phyloP scores from a whole-genome alignment of 2,113 vertebrate genomes.

The Tetrax tetrax region DNA sequence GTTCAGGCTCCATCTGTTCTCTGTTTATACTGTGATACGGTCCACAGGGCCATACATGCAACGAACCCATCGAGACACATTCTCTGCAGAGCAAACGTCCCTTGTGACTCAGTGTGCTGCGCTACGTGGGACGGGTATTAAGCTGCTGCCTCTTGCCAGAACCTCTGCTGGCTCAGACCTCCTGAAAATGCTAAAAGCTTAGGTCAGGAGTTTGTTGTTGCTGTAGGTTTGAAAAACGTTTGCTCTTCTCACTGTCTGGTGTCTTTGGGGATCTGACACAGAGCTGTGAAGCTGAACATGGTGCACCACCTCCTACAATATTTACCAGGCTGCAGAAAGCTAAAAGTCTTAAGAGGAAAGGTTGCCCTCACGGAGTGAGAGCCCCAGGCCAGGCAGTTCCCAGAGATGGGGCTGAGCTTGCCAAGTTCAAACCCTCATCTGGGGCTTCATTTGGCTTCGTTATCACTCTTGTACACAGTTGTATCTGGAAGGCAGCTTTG shows the following conservation, averaged over 20 bases:
- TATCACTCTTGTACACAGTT: rapidly evolving
- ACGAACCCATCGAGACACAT: rapidly evolving
- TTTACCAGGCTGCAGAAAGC: not conserved
- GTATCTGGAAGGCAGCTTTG: not conserved
- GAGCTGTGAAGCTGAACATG: not conserved
- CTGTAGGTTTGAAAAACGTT: not conserved
- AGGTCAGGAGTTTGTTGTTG: not conserved
- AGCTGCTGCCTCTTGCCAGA: not conserved
- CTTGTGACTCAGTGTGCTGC: rapidly evolving
- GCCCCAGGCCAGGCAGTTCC: not conserved
- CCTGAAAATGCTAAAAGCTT: not conserved
- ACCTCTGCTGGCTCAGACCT: not conserved
- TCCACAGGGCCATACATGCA: rapidly evolving
- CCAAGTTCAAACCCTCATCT: not conserved
- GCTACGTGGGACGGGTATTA: rapidly evolving
- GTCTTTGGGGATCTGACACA: not conserved
- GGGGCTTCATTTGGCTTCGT: not conserved
- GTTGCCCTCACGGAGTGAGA: not conserved
- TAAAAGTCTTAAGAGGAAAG: not conserved
- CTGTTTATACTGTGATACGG: not conserved
- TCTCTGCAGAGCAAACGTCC: not conserved
- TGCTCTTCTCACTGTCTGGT: not conserved
- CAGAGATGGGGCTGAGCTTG: not conserved
- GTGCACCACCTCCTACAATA: not conserved
- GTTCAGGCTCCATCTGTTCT: not conserved